Evolutionary conservation across 2,888 invertebrate species (phyloP).

Genomic region (Brachyopa scutellaris): DNA sequence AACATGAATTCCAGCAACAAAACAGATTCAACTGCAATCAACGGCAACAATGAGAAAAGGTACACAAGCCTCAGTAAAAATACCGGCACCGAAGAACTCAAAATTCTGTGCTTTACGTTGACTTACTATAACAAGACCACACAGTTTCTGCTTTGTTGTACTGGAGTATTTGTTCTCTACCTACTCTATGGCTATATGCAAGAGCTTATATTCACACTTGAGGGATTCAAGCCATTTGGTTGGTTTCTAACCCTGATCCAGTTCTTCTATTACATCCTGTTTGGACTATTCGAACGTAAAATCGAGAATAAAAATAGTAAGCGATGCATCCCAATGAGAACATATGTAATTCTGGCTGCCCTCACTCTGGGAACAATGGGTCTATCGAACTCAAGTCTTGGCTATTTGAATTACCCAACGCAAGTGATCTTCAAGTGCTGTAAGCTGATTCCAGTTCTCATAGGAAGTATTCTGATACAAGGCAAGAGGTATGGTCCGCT

Average conservation of each 20-base stretch:
- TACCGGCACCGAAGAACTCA: slow-evolving; percentile 81
- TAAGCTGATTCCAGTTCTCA: slow-evolving; percentile 96
- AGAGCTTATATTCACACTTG: slow-evolving; percentile 95
- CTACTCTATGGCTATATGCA: slow-evolving; percentile 95
- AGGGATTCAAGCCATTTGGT: slow-evolving; percentile 94
- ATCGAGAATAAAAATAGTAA: slow-evolving; percentile 84
- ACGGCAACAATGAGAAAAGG: slow-evolving; percentile 12
- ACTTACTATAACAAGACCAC: slow-evolving; percentile 84
- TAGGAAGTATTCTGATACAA: slow-evolving; percentile 96
- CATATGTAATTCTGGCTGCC: slow-evolving; percentile 91
- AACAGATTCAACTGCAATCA: slow-evolving; percentile 36
- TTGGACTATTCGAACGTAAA: slow-evolving; percentile 88
- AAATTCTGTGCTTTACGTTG: slow-evolving; percentile 89
- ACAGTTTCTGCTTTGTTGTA: slow-evolving; percentile 90
- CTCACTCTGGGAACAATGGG: slow-evolving; percentile 98
- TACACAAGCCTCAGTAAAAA: slow-evolving; percentile 35
- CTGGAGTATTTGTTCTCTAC: slow-evolving; percentile 93
- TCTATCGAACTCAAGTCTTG: slow-evolving; percentile 95
- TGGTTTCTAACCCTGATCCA: slow-evolving; percentile 96
- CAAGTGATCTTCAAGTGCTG: slow-evolving; percentile 99
- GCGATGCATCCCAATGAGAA: slow-evolving; percentile 90
- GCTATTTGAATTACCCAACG: slow-evolving; percentile 97
- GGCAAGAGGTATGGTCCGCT: slow-evolving; percentile 92
- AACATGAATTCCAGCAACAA: slow-evolving; percentile 48
- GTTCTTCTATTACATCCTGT: slow-evolving; percentile 92